Base-by-base conservation (phyloP, 2,113 vertebrate species). In the Leptosomus discolor region DNA sequence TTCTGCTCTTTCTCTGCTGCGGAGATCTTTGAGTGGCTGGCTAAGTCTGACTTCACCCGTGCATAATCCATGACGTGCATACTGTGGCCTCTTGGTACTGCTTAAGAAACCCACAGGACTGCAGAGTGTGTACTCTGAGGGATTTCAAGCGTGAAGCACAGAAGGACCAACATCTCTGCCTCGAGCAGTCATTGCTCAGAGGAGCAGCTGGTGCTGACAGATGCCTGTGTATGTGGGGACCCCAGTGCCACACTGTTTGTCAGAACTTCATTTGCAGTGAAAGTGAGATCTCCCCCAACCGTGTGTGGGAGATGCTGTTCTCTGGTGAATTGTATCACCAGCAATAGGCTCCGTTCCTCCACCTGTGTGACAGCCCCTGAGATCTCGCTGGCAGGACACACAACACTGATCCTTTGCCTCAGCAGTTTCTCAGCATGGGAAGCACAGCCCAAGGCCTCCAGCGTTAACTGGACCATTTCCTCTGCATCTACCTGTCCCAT, bases 151-250 rank as follows among this genome's bases (percentile, higher is more conserved):
- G 7, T 4, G 82, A 88, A 68, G 48, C 36, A 48, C 21, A 21
- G 75, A 58, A 48, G 53, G 74, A 85, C 69, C 6, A 8, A 53
- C 18, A 7, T 67, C 48, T 51, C 82, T 85, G 41, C 65, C 56
- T 75, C 0, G 0, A 78, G 78, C n/a, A 50, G 17, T 61, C 11
- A 0, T 19, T 77, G 68, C 73, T 58, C 56, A 53, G 48, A 45
- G 41, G 34, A 94, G 50, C 87, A 83, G 68, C 67, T 82, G 34
- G 34, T 75, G 70, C 75, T 95, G 78, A 39, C 43, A 12, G 45
- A 15, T 2, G 2, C 19, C 39, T 0, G 0, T 50, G 36, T 76
- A 8, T 0, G 0, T 20, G 60, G 17, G 48, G 27, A 43, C 34
- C 26, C 23, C 1, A 5, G 27, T 70, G 19, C 73, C 46, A 32